phyloP scores from a whole-genome alignment of 1,140 invertebrate genomes.

The Protaetia brevitarsis region DNA sequence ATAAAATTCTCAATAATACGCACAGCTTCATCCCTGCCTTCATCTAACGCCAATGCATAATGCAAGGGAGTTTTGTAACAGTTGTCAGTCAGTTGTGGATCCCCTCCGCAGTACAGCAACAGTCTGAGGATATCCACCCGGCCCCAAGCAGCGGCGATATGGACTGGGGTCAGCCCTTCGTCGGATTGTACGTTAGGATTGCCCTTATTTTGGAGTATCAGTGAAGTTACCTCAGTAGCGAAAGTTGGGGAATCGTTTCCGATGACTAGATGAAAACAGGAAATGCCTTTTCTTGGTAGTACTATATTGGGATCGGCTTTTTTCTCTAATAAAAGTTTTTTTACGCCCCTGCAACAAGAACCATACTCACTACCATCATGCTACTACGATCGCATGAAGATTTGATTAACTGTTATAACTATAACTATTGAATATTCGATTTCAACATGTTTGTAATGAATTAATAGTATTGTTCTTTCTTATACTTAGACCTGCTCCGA shows the following conservation, averaged over 20 bases:
- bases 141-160: slow-evolving; percentile 81
- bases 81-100: slow-evolving; percentile 64
- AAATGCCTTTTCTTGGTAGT: slow-evolving; percentile 66
- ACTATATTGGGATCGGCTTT: slow-evolving; percentile 65
- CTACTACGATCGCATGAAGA: too few relatives aligned
- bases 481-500: too few relatives aligned
- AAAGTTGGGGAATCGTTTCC: slow-evolving; percentile 65
- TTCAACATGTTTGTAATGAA: too few relatives aligned
- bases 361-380: background rate
- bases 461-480: too few relatives aligned
- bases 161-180: slow-evolving; percentile 77
- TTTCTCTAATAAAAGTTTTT: slow-evolving; percentile 58
- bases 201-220: slow-evolving; percentile 66
- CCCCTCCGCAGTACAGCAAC: slow-evolving; percentile 71
- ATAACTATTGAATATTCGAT: too few relatives aligned
- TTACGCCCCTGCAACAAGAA: slow-evolving; percentile 55
- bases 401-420: too few relatives aligned
- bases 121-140: slow-evolving; percentile 65
- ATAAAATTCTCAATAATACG: slow-evolving; percentile 9
- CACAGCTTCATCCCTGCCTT: background rate
- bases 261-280: slow-evolving; percentile 73
- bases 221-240: slow-evolving; percentile 60
- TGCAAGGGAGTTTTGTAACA: slow-evolving; percentile 69
- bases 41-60: slow-evolving; percentile 64
- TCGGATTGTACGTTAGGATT: slow-evolving; percentile 73